Conservation (phyloP, 2,113 vertebrate genomes). For the Tretioscincus oriximinensis region DNA sequence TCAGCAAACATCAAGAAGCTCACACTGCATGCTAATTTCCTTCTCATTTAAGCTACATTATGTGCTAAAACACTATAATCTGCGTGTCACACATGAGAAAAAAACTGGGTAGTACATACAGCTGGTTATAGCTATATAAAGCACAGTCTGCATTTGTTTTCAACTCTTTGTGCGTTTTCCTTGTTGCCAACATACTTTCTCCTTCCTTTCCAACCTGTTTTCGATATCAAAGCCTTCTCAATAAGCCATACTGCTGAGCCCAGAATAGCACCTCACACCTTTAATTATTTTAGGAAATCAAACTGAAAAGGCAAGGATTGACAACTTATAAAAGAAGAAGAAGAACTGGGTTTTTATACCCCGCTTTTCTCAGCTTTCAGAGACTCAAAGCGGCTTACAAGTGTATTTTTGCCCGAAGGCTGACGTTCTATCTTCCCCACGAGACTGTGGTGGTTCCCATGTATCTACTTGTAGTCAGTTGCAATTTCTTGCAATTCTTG, state of each 20-base stretch:
- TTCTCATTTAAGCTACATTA: constrained; percentile 16
- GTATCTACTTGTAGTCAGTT: no score
- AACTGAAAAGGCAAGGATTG: not conserved
- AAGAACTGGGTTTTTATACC: no score
- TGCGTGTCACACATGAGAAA: constrained; percentile 18
- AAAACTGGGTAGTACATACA: not conserved
- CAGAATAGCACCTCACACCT: not conserved
- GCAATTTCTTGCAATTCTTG: no score
- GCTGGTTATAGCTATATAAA: constrained; percentile 39
- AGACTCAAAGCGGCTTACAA: no score
- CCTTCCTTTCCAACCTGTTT: constrained; percentile 13
- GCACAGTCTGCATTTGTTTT: constrained; percentile 12
- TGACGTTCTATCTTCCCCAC: no score
- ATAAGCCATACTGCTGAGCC: not conserved
- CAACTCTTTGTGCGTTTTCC: not conserved
- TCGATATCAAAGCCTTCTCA: not conserved
- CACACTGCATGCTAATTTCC: constrained; percentile 33
- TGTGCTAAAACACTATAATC: constrained; percentile 37
- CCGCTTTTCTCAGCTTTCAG: no score
- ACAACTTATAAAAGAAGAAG: constrained; percentile 25
- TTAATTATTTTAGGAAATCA: constrained; percentile 20
- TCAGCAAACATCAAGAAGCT: constrained; percentile 10
- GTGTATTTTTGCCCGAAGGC: no score
- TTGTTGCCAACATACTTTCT: constrained; percentile 9
- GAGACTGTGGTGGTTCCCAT: no score